phyloP scores from a whole-genome alignment of 2,797 vertebrate species.

The Epinephelus awoara region DNA sequence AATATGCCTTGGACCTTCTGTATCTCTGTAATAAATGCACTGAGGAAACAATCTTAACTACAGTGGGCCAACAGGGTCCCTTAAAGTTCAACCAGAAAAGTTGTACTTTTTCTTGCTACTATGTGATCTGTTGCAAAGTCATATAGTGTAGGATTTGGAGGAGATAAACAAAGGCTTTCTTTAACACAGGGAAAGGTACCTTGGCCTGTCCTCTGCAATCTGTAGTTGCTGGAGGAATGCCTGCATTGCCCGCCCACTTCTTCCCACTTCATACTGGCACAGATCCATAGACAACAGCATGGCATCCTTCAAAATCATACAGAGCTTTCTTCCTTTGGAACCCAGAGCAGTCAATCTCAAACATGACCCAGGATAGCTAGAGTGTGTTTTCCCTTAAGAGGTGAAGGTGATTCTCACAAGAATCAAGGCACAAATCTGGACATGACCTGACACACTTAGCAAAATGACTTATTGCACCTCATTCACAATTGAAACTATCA shows the following conservation, averaged over 20 bases:
- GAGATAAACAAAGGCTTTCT: not conserved
- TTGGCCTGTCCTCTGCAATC: not conserved
- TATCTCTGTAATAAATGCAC: not conserved
- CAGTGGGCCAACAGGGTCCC: not conserved
- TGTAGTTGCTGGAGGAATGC: not conserved
- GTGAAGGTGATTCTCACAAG: slow-evolving; percentile 49
- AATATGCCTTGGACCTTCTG: not conserved
- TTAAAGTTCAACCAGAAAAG: not conserved
- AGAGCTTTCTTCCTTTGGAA: not conserved
- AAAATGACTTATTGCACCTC: slow-evolving; percentile 24
- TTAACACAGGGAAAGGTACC: not conserved
- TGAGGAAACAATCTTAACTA: not conserved
- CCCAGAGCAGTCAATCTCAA: slow-evolving; percentile 29
- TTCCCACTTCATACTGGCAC: not conserved
- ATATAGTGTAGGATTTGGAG: not conserved
- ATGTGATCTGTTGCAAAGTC: not conserved
- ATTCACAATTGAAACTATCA: slow-evolving; percentile 18
- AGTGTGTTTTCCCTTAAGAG: slow-evolving; percentile 24
- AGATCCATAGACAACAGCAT: not conserved
- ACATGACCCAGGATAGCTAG: slow-evolving; percentile 33
- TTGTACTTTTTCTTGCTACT: not conserved
- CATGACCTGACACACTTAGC: slow-evolving; percentile 33
- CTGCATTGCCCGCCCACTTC: not conserved
- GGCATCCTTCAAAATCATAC: not conserved
- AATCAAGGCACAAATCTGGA: slow-evolving; percentile 74